These are phyloP conservation scores for Drosophila nebulosa DNA, from an alignment of 1,140 invertebrate species.

Conservation along the genomic window DNA sequence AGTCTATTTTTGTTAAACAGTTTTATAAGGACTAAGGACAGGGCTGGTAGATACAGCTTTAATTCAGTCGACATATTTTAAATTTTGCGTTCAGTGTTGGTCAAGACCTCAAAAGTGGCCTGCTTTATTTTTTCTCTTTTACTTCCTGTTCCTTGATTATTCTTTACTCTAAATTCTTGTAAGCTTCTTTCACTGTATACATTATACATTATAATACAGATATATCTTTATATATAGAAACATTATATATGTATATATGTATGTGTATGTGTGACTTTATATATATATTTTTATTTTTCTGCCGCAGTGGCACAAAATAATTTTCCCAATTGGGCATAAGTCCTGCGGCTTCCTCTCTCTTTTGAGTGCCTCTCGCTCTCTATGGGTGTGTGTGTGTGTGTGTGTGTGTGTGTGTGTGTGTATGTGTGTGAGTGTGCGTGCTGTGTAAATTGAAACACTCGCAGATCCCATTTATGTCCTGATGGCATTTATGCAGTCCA, in stretches of 20 bases:
- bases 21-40: no score
- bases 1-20: no score
- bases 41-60: no score
- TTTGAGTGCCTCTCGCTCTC: neutral
- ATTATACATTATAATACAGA: neutral
- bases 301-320: slow-evolving; percentile 73
- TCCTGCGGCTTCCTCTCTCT: slow-evolving; percentile 45
- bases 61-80: no score
- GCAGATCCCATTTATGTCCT: slow-evolving; percentile 41
- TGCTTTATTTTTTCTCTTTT: no score
- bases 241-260: neutral
- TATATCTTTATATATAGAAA: neutral
- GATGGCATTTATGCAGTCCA: slow-evolving; percentile 61
- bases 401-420: neutral
- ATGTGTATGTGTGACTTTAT: neutral
- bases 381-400: no score
- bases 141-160: no score
- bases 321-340: slow-evolving; percentile 76
- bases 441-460: slow-evolving; percentile 73
- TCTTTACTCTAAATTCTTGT: neutral
- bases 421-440: slow-evolving; percentile 6
- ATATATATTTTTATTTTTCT: slow-evolving; percentile 48
- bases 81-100: no score
- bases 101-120: no score
- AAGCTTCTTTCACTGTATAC: neutral